Base-by-base conservation (phyloP, 2,888 invertebrate species). In the Bimastos eiseni region DNA sequence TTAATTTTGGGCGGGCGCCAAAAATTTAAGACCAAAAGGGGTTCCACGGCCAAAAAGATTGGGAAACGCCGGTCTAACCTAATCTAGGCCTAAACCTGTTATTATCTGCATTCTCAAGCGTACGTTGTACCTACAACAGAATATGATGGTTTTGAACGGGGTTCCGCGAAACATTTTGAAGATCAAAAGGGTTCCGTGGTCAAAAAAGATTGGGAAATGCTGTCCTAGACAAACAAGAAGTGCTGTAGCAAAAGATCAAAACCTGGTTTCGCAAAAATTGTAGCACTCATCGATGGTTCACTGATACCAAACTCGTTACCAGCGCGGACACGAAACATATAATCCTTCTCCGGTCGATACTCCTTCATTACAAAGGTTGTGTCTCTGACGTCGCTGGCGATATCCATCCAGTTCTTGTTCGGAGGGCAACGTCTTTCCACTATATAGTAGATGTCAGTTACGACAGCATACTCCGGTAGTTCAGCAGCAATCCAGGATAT, bases 271-370 rank as follows among this genome's bases (percentile, higher is more conserved):
- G 94, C 93, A 89, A 93, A 94, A n/a, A 94, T 92, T 2, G 93
- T 93, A 3, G 97, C 97, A 94, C 97, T 97, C 4, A 99, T 98
- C 91, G 98, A 98, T 0, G 99, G 98, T 94, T 99, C 99, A 95
- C 98, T 98, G 93, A 98, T 97, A 88, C 99, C 99, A 95, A 97
- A 98, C 95, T 98, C 98, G 96, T 99, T 99, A 95, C 98, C 98
- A 8, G 99, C 99, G 44, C 99, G 96, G 70, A 99, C 97, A 92
- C 99, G 96, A 96, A 99, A 98, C 95, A 97, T 97, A 96, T 99
- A 99, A 95, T 99, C 98, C 92, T 97, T 96, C 96, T 98, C 98
- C 0, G 99, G 98, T 94, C 97, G 97, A 92, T 99, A 92, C 36
- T 93, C 93, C 49, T 92, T 93, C 89, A 94, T 93, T 34, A 92